A percentile compares a stretch with the other conserved stretches of the same genome.
phyloP scores from a whole-genome alignment of 1,140 invertebrate species.

The Nomia melanderi region DNA sequence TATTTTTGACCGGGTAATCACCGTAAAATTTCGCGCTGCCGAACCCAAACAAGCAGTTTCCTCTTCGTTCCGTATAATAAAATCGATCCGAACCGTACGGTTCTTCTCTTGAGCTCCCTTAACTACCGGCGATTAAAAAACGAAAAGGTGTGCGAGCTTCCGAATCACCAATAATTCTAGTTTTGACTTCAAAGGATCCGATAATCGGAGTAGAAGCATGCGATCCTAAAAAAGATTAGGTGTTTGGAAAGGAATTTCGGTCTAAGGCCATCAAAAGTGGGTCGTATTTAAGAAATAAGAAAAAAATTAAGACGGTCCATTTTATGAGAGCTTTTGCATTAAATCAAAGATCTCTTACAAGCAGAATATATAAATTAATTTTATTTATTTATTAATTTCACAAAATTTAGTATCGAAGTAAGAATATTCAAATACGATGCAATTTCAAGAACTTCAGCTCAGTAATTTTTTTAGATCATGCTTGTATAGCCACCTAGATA shows the following conservation, averaged over 20 bases:
- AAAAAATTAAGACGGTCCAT: too few relatives aligned
- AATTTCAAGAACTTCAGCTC: too few relatives aligned
- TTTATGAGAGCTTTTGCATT: too few relatives aligned
- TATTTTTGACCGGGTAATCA: slow-evolving; percentile 47
- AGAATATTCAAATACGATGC: too few relatives aligned
- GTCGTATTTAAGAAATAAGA: too few relatives aligned
- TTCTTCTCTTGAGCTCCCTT: not conserved
- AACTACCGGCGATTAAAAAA: slow-evolving; percentile 25
- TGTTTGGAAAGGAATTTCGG: not conserved
- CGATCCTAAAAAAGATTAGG: not conserved
- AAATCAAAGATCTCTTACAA: too few relatives aligned
- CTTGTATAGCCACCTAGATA: too few relatives aligned
- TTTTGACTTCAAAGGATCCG: slow-evolving; percentile 28
- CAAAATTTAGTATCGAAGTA: too few relatives aligned
- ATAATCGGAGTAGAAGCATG: slow-evolving; percentile 23
- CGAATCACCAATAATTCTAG: slow-evolving; percentile 26
- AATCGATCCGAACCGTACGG: slow-evolving; percentile 16
- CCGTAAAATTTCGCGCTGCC: slow-evolving; percentile 46
- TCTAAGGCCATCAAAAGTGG: too few relatives aligned
- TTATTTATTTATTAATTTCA: too few relatives aligned
- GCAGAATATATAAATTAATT: too few relatives aligned
- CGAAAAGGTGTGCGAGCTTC: slow-evolving; percentile 22
- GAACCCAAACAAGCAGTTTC: slow-evolving; percentile 36
- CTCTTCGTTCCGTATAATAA: slow-evolving; percentile 26
- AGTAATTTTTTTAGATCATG: too few relatives aligned